A percentile compares a stretch with the other conserved stretches of the same genome.
Evolutionary conservation across 2,888 invertebrate genomes (phyloP).

Genomic region (Dynastes maya): DNA sequence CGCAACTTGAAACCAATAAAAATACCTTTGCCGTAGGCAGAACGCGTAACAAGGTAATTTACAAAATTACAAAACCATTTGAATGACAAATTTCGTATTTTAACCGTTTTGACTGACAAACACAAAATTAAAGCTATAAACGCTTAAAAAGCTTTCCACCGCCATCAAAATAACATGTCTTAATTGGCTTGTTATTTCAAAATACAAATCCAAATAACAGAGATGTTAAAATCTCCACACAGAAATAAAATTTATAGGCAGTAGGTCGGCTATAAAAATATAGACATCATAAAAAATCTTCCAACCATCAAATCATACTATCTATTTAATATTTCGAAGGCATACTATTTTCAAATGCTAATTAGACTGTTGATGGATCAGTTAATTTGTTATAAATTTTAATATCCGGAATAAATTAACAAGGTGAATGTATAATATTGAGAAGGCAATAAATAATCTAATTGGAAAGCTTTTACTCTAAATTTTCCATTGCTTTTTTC

Average conservation of each 20-base stretch:
- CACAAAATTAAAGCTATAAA: too few relatives aligned
- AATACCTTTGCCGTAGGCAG: too few relatives aligned
- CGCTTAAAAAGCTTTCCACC: too few relatives aligned
- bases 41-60: too few relatives aligned
- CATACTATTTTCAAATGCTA: neutral
- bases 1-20: too few relatives aligned
- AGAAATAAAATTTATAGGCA: neutral
- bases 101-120: too few relatives aligned
- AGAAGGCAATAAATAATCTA: neutral
- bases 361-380: neutral
- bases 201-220: neutral
- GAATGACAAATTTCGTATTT: too few relatives aligned
- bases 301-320: neutral
- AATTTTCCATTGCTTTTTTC: neutral
- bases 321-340: neutral
- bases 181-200: neutral
- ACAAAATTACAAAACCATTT: too few relatives aligned
- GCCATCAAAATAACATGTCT: too few relatives aligned
- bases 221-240: too few relatives aligned
- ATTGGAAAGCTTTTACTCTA: neutral
- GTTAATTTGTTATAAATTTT: conserved; percentile 6
- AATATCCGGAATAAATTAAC: neutral
- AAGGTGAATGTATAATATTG: neutral
- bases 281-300: neutral
- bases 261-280: neutral